Evolutionary conservation across 2,888 invertebrate species (phyloP).

Genomic region (Caenorhabditis afra): DNA sequence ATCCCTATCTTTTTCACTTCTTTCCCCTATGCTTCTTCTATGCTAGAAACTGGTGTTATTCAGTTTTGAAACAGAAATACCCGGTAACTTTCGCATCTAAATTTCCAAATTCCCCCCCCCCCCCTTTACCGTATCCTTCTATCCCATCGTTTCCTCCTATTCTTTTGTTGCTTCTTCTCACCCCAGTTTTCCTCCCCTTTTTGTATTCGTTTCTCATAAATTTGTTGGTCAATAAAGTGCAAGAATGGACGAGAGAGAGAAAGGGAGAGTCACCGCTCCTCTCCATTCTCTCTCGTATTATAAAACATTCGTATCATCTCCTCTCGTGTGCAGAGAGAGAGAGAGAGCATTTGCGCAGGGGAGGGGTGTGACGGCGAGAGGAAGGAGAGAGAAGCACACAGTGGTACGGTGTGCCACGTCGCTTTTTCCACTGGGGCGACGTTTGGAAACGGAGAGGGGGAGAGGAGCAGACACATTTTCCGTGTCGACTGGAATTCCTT

Average conservation of each 20-base stretch:
- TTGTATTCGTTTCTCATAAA: constrained; percentile 26
- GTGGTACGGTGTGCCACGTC: constrained; percentile 56
- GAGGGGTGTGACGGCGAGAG: background rate
- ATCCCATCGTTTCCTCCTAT: constrained; percentile 3
- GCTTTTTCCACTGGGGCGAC: no score
- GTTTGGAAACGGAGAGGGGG: no score
- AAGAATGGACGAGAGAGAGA: constrained; percentile 10
- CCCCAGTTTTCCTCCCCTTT: background rate
- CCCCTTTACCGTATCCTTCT: background rate
- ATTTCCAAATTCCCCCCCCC: constrained; percentile 5
- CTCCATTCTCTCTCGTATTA: constrained; percentile 30
- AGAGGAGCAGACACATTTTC: no score
- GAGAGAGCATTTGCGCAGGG: constrained; percentile 34
- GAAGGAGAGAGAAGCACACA: constrained; percentile 5
- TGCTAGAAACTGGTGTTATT: constrained; percentile 32
- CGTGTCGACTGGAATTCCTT: no score
- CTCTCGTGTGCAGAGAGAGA: no score
- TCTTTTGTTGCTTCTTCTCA: constrained; percentile 40
- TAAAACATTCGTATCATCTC: constrained; percentile 55
- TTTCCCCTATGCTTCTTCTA: constrained; percentile 21
- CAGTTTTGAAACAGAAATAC: constrained; percentile 30
- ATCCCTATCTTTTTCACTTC: constrained; percentile 5
- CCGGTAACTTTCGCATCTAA: constrained; percentile 22
- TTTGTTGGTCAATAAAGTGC: constrained; percentile 49
- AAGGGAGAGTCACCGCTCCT: constrained; percentile 1